Evolutionary conservation across 2,113 vertebrate genomes (phyloP), one percentile per base, ranked within the genome.

Genomic region (Salvator merianae): DNA sequence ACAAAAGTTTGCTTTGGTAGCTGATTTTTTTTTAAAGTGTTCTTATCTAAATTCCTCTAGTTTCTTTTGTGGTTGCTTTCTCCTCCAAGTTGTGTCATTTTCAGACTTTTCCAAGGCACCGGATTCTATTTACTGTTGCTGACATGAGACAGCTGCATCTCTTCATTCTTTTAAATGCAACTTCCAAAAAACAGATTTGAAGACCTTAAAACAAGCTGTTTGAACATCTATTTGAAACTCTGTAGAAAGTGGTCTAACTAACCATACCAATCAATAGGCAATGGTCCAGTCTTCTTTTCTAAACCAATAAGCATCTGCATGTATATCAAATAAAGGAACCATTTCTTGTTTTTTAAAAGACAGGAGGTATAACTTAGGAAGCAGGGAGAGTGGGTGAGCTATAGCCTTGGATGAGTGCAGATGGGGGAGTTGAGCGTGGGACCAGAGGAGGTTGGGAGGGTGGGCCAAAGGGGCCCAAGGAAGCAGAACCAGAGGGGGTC

Each of bases 131-230:
- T 81, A 86, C 79, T 14, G 62, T n/a, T 0, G 8, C 86, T 87
- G 88, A 82, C 16, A 38, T 36, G 73, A 89, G 87, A 59, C 72
- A 75, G 26, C 26, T 32, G 50, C 30, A 84, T 87, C 5, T 3
- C 84, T 55, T 89, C 85, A 78, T 83, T 63, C 68, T 63, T 53
- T 87, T 90, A 55, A 82, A 68, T 66, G 5, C 1, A 2, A 30
- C 62, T 90, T 87, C 88, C 90, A 88, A 72, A 93, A 77, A 90
- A 13, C 85, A 85, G 90, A 90, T 90, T 79, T 91, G 69, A 77
- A 7, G 66, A 82, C 84, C 72, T 72, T 63, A 73, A 86, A 84
- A 86, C 86, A 77, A 90, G 88, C 83, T 91, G 78, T 80, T 89
- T 88, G 89, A 84, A n/a, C 83, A 84, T 79, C 87, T 85, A 77